These are phyloP conservation scores for Corythucha ciliata DNA, from an alignment of 2,888 invertebrate genomes.

Conservation along the genomic window DNA sequence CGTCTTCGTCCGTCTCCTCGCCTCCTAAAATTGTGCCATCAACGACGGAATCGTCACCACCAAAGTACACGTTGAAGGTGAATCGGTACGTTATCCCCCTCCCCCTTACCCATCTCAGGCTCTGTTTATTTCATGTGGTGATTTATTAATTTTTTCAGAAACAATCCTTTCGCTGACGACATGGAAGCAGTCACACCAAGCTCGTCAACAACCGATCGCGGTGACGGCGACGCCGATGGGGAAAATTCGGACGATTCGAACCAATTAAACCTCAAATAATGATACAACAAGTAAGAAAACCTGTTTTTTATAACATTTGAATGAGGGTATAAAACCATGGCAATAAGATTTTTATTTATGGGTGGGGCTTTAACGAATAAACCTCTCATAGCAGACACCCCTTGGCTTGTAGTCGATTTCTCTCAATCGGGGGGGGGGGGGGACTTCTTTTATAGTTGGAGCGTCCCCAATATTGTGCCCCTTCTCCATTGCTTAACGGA, in stretches of 20 bases:
- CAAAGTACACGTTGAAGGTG: conserved; percentile 22
- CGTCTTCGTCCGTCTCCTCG: too few species aligned
- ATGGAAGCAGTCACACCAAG: conserved; percentile 30
- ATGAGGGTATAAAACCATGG: too few species aligned
- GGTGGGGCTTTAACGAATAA: too few species aligned
- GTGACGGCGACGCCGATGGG: conserved; percentile 36
- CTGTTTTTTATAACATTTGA: too few species aligned
- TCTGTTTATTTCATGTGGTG: not conserved
- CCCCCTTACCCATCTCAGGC: not conserved
- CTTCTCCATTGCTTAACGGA: too few species aligned
- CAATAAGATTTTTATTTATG: too few species aligned
- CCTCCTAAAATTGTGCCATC: conserved; percentile 22
- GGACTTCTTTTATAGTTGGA: too few species aligned
- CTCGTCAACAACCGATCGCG: conserved; percentile 36
- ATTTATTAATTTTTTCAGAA: conserved; percentile 20
- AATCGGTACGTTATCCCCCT: conserved; percentile 7
- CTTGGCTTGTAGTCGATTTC: too few species aligned
- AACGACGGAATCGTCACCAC: conserved; percentile 10
- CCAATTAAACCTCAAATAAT: conserved; percentile 20
- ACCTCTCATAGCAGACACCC: too few species aligned
- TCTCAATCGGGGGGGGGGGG: too few species aligned
- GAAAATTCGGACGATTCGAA: conserved; percentile 34
- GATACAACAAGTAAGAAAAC: too few species aligned
- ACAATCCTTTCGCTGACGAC: conserved; percentile 31
- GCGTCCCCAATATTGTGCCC: too few species aligned